These are phyloP conservation scores for Heliconius cydno DNA, from an alignment of 2,888 invertebrate species.

Conservation along the genomic window DNA sequence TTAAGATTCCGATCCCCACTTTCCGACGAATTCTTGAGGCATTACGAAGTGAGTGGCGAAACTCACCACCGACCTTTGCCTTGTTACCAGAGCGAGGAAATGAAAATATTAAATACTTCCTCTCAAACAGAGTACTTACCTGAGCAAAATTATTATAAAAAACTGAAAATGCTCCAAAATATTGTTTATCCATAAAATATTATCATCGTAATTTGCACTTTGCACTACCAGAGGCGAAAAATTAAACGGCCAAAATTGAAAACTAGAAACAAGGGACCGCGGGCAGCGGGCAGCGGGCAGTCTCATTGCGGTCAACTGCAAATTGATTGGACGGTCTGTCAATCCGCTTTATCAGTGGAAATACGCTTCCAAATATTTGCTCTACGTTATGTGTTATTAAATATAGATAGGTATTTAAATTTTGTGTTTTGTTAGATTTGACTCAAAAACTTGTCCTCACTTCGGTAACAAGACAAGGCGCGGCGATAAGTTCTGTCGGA, in stretches of 20 bases:
- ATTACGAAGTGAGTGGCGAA: too few species aligned
- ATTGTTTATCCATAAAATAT: neutral
- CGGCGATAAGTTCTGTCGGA: too few species aligned
- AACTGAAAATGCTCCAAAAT: neutral
- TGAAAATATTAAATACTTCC: too few species aligned
- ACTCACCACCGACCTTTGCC: too few species aligned
- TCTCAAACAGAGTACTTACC: too few species aligned
- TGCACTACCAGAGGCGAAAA: constrained; percentile 20
- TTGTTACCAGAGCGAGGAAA: too few species aligned
- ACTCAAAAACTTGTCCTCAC: too few species aligned
- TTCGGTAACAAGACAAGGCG: too few species aligned
- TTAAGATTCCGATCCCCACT: too few species aligned
- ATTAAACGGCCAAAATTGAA: constrained; percentile 30
- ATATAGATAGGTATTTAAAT: neutral
- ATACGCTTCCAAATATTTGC: constrained; percentile 30
- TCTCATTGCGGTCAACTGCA: constrained; percentile 43
- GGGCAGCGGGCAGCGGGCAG: constrained; percentile 18
- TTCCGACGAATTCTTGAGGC: too few species aligned
- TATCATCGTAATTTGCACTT: neutral
- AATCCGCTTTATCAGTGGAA: constrained; percentile 41
- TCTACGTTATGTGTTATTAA: neutral
- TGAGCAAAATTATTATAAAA: neutral
- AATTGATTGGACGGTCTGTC: constrained; percentile 45
- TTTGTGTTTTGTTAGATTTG: neutral
- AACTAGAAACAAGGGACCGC: constrained; percentile 42